Conservation (phyloP, 2,113 vertebrate genomes). For the Bos indicus region DNA sequence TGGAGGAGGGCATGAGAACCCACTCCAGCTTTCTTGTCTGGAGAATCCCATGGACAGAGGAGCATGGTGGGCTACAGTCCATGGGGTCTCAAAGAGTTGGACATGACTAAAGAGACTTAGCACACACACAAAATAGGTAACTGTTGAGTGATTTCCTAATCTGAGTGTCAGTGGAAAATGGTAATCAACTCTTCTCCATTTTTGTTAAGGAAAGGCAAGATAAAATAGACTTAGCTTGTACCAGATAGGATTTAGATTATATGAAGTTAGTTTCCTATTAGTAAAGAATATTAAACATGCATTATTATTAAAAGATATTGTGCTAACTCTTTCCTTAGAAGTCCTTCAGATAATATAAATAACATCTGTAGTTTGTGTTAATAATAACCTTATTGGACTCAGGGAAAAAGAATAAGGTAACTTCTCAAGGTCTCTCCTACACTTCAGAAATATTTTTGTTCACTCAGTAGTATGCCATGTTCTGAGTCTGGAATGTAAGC, state of each 20-base stretch:
- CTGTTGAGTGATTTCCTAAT: neutral
- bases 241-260: neutral
- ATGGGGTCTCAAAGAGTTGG: neutral
- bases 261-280: neutral
- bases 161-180: neutral
- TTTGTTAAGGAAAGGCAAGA: neutral
- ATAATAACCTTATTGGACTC: neutral
- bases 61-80: neutral
- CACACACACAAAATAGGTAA: neutral
- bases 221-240: neutral
- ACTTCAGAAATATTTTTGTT: neutral
- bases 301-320: neutral
- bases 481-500: neutral
- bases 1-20: neutral
- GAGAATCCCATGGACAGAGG: neutral
- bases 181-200: neutral
- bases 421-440: neutral
- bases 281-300: neutral
- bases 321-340: neutral
- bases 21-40: neutral
- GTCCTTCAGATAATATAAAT: slow-evolving; percentile 14
- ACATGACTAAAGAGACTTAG: neutral
- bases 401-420: slow-evolving; percentile 7
- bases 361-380: neutral
- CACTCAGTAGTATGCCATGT: neutral